phyloP scores from a whole-genome alignment of 2,797 vertebrate species.

The Craterocephalus amniculus region DNA sequence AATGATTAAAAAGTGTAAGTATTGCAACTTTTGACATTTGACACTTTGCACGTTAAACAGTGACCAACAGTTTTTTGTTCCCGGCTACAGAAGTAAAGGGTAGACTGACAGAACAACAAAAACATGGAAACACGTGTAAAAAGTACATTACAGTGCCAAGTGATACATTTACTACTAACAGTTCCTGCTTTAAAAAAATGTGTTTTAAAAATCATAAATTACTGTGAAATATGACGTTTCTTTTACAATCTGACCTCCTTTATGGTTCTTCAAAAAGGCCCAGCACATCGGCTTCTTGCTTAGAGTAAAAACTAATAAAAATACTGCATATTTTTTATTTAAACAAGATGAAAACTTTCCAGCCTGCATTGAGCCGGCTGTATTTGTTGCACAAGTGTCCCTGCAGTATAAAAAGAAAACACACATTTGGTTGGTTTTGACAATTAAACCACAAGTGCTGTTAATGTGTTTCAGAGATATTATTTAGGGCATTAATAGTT shows the following conservation, averaged over 20 bases:
- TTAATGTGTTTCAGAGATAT: background rate
- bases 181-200: conserved; percentile 4
- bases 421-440: background rate
- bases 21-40: conserved; percentile 28
- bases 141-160: conserved; percentile 49
- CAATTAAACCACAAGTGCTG: background rate
- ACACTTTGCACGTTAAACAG: conserved; percentile 12
- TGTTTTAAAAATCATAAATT: conserved; percentile 36
- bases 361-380: conserved; percentile 11
- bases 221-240: conserved; percentile 21
- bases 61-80: conserved; percentile 10
- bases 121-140: conserved; percentile 36
- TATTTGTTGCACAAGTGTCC: conserved; percentile 9
- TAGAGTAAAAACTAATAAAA: conserved; percentile 15
- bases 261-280: conserved; percentile 25
- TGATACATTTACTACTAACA: background rate
- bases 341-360: conserved; percentile 5
- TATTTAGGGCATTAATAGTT: conserved; percentile 52
- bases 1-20: too few species aligned
- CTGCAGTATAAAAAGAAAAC: background rate
- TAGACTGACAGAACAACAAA: conserved; percentile 3
- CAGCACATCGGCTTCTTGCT: conserved; percentile 5
- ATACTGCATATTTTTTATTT: conserved; percentile 35
- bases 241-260: conserved; percentile 26
- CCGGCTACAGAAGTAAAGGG: background rate